Evolutionary conservation across 2,113 vertebrate genomes (phyloP).

Genomic region (Muntiacus reevesi): DNA sequence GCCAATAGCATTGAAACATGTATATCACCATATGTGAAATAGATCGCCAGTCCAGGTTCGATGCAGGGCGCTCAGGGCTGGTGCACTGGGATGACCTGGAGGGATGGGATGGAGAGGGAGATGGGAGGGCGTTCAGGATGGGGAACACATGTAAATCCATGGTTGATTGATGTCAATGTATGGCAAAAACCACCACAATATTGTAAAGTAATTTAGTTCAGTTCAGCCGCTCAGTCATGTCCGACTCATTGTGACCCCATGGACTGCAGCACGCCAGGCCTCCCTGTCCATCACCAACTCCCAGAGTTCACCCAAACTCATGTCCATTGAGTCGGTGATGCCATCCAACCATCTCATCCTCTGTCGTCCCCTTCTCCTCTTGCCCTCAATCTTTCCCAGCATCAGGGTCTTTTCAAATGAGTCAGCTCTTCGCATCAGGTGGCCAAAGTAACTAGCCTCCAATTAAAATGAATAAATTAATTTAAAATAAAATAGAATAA

Average conservation of each 20-base stretch:
- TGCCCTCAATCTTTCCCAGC: too few species aligned
- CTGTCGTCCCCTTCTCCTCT: too few species aligned
- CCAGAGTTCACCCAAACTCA: too few species aligned
- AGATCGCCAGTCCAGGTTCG: neutral
- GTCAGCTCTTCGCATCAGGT: too few species aligned
- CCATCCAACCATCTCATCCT: too few species aligned
- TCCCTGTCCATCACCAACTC: too few species aligned
- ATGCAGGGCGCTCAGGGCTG: neutral
- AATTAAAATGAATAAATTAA: too few species aligned
- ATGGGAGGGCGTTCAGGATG: neutral
- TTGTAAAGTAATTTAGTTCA: neutral
- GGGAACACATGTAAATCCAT: rapidly evolving
- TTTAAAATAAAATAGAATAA: too few species aligned
- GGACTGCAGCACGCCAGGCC: neutral
- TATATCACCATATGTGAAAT: neutral
- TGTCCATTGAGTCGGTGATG: too few species aligned
- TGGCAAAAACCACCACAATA: neutral
- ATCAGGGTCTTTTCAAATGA: too few species aligned
- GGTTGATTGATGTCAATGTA: neutral
- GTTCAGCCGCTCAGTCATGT: rapidly evolving
- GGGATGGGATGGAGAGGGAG: neutral
- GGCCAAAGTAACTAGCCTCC: too few species aligned
- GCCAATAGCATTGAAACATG: neutral
- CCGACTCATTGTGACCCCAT: neutral
- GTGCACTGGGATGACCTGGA: neutral